phyloP scores from a whole-genome alignment of 2,888 invertebrate genomes.

The Baccha elongata region DNA sequence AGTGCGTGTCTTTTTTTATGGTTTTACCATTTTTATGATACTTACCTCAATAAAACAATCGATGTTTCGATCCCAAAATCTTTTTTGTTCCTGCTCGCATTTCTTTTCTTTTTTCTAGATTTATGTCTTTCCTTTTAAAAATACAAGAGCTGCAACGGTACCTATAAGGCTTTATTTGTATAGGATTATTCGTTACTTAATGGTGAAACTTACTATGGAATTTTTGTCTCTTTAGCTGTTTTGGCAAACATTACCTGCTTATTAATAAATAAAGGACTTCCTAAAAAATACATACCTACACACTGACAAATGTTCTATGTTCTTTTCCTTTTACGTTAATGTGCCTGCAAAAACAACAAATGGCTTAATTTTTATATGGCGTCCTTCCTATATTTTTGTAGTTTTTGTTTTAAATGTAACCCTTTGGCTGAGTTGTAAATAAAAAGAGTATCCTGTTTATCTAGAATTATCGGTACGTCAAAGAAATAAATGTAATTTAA shows the following conservation, averaged over 20 bases:
- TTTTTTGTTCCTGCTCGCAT: slow-evolving; percentile 19
- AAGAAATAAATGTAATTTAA: slow-evolving; percentile 10
- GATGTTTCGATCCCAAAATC: slow-evolving; percentile 2
- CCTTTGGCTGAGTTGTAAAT: slow-evolving; percentile 37
- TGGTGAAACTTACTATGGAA: slow-evolving; percentile 22
- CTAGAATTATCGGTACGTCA: no score
- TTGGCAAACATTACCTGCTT: background rate
- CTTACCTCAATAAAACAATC: slow-evolving; percentile 45
- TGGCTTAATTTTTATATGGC: slow-evolving; percentile 39
- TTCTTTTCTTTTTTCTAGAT: slow-evolving; percentile 8
- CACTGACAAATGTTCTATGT: background rate
- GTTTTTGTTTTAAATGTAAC: slow-evolving; percentile 24
- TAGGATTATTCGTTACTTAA: slow-evolving; percentile 63
- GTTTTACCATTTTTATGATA: slow-evolving; percentile 31
- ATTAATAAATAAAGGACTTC: background rate
- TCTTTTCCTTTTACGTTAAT: no score
- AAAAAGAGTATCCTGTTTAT: background rate
- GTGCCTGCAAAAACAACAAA: slow-evolving; percentile 2
- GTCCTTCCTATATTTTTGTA: background rate
- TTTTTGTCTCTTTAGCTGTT: background rate
- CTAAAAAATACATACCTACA: background rate
- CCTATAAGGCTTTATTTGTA: slow-evolving; percentile 68
- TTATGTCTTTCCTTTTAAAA: slow-evolving; percentile 42
- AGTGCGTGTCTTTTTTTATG: slow-evolving; percentile 59
- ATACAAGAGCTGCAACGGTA: slow-evolving; percentile 20